Evolutionary conservation across 1,140 invertebrate species (phyloP).

Genomic region (Diploscapter pachys): DNA sequence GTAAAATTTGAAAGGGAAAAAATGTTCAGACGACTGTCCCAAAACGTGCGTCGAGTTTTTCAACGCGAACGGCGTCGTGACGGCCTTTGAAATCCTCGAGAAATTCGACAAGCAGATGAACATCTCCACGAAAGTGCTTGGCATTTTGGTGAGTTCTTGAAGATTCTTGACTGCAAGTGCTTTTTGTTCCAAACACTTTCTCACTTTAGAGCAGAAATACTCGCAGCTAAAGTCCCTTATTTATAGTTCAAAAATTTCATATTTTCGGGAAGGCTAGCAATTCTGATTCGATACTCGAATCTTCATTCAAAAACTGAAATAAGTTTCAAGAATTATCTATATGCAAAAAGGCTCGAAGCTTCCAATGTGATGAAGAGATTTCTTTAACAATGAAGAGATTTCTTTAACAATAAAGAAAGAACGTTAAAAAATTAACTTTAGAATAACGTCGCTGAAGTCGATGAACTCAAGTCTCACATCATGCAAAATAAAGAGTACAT

Average conservation of each 20-base stretch:
- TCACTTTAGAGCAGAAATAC: too few species aligned
- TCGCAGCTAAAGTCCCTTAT: too few species aligned
- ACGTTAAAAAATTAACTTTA: constrained; percentile 12
- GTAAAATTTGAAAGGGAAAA: neutral
- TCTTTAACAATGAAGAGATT: too few species aligned
- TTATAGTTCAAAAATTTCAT: too few species aligned
- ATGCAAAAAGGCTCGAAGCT: too few species aligned
- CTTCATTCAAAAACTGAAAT: too few species aligned
- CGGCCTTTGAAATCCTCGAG: constrained; percentile 71
- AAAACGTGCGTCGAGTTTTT: constrained; percentile 73
- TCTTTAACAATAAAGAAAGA: too few species aligned
- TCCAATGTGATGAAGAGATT: too few species aligned
- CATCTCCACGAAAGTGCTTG: constrained; percentile 77
- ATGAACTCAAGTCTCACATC: constrained; percentile 65
- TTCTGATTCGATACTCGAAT: too few species aligned
- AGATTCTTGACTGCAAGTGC: constrained; percentile 9
- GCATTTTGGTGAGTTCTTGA: constrained; percentile 64
- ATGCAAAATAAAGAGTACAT: constrained; percentile 69
- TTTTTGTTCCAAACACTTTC: constrained; percentile 1
- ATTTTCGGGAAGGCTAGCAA: too few species aligned
- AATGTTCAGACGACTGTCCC: constrained; percentile 68
- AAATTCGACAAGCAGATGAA: constrained; percentile 68
- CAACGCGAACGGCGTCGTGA: constrained; percentile 69
- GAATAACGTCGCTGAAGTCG: constrained; percentile 79
- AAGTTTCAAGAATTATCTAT: too few species aligned